Evolutionary conservation across 2,797 vertebrate genomes (phyloP), one percentile per base, ranked within the genome.

Genomic region (Anguilla pacifica): DNA sequence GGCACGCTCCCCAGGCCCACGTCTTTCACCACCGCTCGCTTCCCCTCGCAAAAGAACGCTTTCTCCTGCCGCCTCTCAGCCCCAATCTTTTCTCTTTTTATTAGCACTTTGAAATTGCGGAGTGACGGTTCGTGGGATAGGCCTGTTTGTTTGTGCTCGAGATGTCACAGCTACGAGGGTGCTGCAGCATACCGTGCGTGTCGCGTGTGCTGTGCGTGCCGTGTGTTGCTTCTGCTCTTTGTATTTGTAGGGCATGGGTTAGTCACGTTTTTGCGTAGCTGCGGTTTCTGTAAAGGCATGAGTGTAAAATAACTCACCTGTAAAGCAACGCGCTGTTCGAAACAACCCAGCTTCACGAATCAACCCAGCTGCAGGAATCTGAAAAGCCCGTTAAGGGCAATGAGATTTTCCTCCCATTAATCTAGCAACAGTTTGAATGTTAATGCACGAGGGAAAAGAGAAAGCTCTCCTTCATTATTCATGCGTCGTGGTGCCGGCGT

Each of bases 391-490:
- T 19, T 88, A 92, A 72, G 91, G 86, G 90, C 94, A 95, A 95
- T 94, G 91, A 93, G 91, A 94, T 95, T 94, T 95, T 94, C 93
- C 93, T 94, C 92, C 93, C 88, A 35, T 93, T 94, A 93, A 94
- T 94, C 95, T 94, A 89, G 91, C 89, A 92, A 93, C 93, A 90
- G 91, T 79, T 95, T 91, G 94, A 94, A 93, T 93, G 88, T 94
- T 93, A 92, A 83, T 81, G 77, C 19, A 10, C 6, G 15, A 11
- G 89, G 88, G 90, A 88, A 87, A 92, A 93, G 91, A 88, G 92
- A 94, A 94, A 91, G 92, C 93, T 90, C 67, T 31, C 9, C 7
- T 90, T 88, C 88, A 92, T 94, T 93, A 91, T 94, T 95, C 94
- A 93, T 92, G 91, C 43, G 91, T 39, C 17, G 92, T 91, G 91